Percentiles rank a stretch among this genome's conserved stretches.
phyloP scores from a whole-genome alignment of 2,888 invertebrate species.

The Rhabditophanes sp. region DNA sequence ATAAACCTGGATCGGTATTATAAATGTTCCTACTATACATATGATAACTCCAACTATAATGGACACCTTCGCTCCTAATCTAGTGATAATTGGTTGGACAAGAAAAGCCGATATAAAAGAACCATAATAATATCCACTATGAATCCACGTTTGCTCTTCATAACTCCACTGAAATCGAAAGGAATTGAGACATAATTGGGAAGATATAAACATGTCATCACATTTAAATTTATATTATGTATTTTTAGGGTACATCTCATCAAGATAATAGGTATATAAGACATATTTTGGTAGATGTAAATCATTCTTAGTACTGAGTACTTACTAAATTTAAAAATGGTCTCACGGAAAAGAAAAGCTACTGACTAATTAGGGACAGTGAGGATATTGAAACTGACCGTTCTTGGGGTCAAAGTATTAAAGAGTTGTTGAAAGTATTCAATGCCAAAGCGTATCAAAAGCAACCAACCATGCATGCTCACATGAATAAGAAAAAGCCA shows the following conservation, averaged over 20 bases:
- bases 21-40: conserved; percentile 18
- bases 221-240: conserved; percentile 10
- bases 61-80: conserved; percentile 27
- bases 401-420: too few species aligned
- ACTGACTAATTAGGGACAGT: too few species aligned
- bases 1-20: conserved; percentile 20
- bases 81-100: conserved; percentile 18
- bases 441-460: too few species aligned
- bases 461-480: too few species aligned
- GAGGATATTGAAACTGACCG: too few species aligned
- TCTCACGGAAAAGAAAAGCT: too few species aligned
- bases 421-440: too few species aligned
- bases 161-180: conserved; percentile 25
- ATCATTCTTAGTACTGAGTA: too few species aligned
- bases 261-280: neutral
- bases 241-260: neutral
- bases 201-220: too few species aligned
- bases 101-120: conserved; percentile 27
- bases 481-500: too few species aligned
- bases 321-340: too few species aligned
- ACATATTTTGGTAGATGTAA: neutral
- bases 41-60: conserved; percentile 19
- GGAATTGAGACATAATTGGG: too few species aligned
- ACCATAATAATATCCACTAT: conserved; percentile 33
- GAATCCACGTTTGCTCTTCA: conserved; percentile 24